A percentile compares a stretch with the other conserved stretches of the same genome.
Conservation (phyloP, 2,888 invertebrate species). For the Helicoverpa assulta region DNA sequence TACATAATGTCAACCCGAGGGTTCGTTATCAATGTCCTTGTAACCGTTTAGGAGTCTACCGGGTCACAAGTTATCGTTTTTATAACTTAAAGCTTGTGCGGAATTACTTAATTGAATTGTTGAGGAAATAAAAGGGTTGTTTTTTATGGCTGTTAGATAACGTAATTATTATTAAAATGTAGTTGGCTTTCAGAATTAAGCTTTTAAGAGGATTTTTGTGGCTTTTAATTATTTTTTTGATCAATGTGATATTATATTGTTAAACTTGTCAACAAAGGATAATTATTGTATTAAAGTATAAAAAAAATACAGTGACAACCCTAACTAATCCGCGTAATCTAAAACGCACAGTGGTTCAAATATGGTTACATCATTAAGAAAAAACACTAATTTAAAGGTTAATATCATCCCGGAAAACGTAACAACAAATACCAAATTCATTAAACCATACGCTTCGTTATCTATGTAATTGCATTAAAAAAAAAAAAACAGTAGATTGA, state of each 20-base stretch:
- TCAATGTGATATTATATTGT: too few relatives aligned
- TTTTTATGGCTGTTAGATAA: too few relatives aligned
- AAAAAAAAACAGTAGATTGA: constrained; percentile 77
- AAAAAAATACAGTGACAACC: neutral
- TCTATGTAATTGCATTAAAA: constrained; percentile 79
- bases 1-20: constrained; percentile 63
- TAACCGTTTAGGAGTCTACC: constrained; percentile 72
- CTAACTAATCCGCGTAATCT: neutral
- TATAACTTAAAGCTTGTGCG: constrained; percentile 42
- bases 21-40: constrained; percentile 81
- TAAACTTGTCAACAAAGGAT: too few relatives aligned
- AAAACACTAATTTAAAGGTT: constrained; percentile 60
- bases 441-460: constrained; percentile 74
- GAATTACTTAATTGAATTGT: constrained; percentile 56
- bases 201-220: too few relatives aligned
- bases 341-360: neutral
- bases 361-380: neutral
- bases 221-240: neutral
- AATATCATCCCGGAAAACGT: constrained; percentile 75
- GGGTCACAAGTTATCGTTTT: constrained; percentile 75
- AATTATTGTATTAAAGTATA: too few relatives aligned
- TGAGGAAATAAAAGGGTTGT: constrained; percentile 11
- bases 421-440: constrained; percentile 72
- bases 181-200: too few relatives aligned
- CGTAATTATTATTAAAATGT: too few relatives aligned